Conservation (phyloP, 2,113 vertebrate genomes). For the Panurus biarmicus region DNA sequence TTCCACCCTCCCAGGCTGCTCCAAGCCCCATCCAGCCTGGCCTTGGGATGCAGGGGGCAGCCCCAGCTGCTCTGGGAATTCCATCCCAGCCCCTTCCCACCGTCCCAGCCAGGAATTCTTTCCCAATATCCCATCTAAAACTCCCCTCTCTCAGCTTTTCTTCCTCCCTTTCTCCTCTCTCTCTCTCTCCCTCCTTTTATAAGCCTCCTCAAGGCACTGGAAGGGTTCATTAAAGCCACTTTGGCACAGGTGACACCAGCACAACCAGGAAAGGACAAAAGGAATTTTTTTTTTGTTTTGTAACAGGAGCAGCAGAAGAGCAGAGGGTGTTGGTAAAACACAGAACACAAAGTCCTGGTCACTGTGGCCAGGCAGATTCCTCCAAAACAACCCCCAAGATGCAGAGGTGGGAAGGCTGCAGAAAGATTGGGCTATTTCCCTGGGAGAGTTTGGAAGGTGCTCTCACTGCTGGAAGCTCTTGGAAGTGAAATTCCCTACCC, state of each 20-base stretch:
- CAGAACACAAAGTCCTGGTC: neutral
- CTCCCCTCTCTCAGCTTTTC: neutral
- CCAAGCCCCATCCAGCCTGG: fast-evolving
- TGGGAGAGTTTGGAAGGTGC: neutral
- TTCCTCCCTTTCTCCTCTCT: too few relatives aligned
- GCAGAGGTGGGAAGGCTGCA: neutral
- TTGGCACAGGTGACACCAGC: neutral
- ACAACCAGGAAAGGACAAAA: neutral
- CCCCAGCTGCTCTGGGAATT: neutral
- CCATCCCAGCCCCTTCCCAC: too few relatives aligned
- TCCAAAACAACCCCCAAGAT: neutral
- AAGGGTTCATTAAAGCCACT: neutral
- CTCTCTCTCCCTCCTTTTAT: neutral
- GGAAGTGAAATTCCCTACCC: neutral
- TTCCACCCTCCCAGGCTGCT: fast-evolving
- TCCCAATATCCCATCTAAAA: neutral
- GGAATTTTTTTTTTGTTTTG: neutral
- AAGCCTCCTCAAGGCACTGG: neutral
- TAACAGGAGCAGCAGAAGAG: neutral
- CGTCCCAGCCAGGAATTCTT: neutral
- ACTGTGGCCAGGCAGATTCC: neutral
- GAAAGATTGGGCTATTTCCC: neutral
- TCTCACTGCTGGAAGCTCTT: neutral
- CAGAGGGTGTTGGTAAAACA: neutral
- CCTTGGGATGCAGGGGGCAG: neutral